Evolutionary conservation across 2,113 vertebrate species (phyloP), one percentile per base, ranked within the genome.

Genomic region (Oreocharis arfaki): DNA sequence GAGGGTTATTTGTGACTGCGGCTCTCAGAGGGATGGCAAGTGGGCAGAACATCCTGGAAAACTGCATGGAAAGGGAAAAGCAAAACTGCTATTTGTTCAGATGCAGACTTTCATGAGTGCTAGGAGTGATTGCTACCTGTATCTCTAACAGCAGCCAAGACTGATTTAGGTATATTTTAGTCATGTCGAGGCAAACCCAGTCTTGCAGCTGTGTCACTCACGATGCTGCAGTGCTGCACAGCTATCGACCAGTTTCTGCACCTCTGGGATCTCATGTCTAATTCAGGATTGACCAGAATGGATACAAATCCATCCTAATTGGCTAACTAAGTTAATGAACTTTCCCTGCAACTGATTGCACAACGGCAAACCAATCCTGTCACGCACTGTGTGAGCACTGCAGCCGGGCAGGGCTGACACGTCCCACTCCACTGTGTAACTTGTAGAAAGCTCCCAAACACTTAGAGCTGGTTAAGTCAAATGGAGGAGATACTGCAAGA

Each of bases 231-330:
- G 50, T 11, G 32, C 84, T 89, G 77, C 65, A 68, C 33, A 87
- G 52, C 70, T 76, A 37, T 68, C 79, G 84, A 73, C 70, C 37
- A 11, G 4, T 30, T 74, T 63, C 26, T 13, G 14, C 44, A 74
- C 80, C 70, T 87, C 91, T 91, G 81, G 89, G 74, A 94, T 84
- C 78, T 89, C 84, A 7, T 9, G 39, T 49, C 78, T 61, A 39
- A 73, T 79, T 79, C 49, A 15, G 81, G 78, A 87, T 57, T 84
- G 89, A 95, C 81, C 65, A 69, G 70, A 67, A 83, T 27, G 61
- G 49, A 85, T 42, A 46, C 57, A 79, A 53, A 91, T 85, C 81
- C 67, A 76, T 91, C 63, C 87, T 96, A 91, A 93, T 30, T 87
- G 81, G 53, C 84, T 83, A 42, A 52, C 83, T 35, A 41, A 87